Evolutionary conservation across 2,113 vertebrate genomes (phyloP).

Genomic region (Campylomormyrus numenius): DNA sequence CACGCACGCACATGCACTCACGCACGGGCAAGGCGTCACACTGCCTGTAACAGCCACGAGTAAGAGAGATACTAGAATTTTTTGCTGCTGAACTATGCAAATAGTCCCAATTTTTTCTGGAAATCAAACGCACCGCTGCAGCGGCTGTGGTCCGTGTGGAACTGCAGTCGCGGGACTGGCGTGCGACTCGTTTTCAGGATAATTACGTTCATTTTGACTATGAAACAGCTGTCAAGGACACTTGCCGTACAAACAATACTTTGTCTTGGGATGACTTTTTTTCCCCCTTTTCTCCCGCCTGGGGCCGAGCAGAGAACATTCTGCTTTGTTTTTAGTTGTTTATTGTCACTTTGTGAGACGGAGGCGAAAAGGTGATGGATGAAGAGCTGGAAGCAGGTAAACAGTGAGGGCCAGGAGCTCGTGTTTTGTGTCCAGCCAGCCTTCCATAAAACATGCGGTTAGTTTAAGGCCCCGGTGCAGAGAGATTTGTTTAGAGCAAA

Average conservation of each 20-base stretch:
- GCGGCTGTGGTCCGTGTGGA: conserved; percentile 18
- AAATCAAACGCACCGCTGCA: background rate
- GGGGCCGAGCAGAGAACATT: background rate
- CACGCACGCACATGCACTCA: background rate
- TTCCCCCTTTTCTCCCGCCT: background rate
- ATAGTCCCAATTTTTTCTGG: background rate
- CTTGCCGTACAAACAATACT: conserved; percentile 32
- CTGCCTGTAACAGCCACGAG: background rate
- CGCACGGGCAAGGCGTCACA: background rate
- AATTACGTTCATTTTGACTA: conserved; percentile 40
- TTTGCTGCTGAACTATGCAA: background rate
- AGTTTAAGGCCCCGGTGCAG: background rate
- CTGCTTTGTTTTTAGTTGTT: background rate
- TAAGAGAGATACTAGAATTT: background rate
- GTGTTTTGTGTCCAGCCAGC: background rate
- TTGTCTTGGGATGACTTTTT: conserved; percentile 4
- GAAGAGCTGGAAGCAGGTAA: background rate
- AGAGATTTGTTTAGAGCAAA: background rate
- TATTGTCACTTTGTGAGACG: background rate
- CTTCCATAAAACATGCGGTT: background rate
- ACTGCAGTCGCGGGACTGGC: conserved; percentile 9
- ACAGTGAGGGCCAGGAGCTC: background rate
- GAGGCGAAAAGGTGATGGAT: background rate
- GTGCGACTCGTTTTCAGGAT: conserved; percentile 28
- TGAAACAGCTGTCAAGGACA: conserved; percentile 35